Base-by-base conservation (phyloP, 2,888 invertebrate genomes). In the Aleiodes testaceus region DNA sequence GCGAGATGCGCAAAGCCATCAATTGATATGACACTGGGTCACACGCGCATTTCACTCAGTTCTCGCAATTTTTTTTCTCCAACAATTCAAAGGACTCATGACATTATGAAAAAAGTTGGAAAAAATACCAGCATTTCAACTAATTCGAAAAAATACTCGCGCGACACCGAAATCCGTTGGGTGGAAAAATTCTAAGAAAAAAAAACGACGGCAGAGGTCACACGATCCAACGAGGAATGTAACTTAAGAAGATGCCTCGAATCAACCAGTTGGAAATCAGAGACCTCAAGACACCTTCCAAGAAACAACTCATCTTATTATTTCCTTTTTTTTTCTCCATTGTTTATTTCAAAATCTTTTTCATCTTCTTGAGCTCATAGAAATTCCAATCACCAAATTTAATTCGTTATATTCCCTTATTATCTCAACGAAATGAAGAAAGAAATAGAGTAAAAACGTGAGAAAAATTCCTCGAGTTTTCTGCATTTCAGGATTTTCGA, bases 401-500 rank as follows among this genome's bases (percentile, higher is more conserved):
- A 18, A 47, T 4, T 9, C 7, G 36, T 9, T 36, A 20, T 45
- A 63, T 45, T 22, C 45, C 18, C n/a, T 53, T 59, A 59, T 36
- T 53, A n/a, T 53, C 26, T 26, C 53, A 26, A 59, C 36, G 36
- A 1, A 36, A 36, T 36, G 2, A 36, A 36, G 36, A 36, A 36
- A 36, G 36, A 36, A 36, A 36, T 36, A 9, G 11, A 36, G 11
- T 36, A 36, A 36, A 26, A 36, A 36, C 42, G 59, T 59, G 30
- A 59, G 59, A 59, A 59, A 59, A 59, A 11, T 59, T 59, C 11
- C 4, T 49, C 14, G 6, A 11, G 16, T 49, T 49, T 49, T 20
- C 66, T 71, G 61, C 30, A 69, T 71, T 73, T 75, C 70, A 63
- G 47, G 69, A 73, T 36, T 59, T 59, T 59, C 18, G 36, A 42